Evolutionary conservation across 1,140 invertebrate genomes (phyloP).

Genomic region (Zeugodacus cucurbitae): DNA sequence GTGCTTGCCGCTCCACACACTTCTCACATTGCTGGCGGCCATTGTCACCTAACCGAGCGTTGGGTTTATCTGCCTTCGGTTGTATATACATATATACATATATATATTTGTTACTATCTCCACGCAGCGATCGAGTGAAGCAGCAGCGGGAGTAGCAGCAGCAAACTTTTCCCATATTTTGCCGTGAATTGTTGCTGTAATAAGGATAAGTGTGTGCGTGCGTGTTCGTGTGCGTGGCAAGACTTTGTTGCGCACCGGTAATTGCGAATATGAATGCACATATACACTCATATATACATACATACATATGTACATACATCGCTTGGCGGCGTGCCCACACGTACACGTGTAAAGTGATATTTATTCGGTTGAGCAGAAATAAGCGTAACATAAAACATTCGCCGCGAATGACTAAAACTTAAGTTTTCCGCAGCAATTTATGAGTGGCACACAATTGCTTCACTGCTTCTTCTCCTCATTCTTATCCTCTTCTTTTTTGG

Average conservation of each 20-base stretch:
- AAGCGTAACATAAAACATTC: not conserved
- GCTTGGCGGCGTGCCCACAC: not conserved
- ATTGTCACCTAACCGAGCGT: not conserved
- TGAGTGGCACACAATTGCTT: not conserved
- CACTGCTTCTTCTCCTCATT: not conserved
- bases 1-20: not conserved
- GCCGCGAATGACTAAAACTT: conserved; percentile 13
- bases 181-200: not conserved
- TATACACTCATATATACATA: not conserved
- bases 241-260: not conserved
- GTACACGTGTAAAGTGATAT: not conserved
- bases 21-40: not conserved
- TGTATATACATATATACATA: not conserved
- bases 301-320: not conserved
- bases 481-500: not conserved
- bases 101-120: not conserved
- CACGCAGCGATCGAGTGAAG: not conserved
- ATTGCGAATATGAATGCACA: not conserved
- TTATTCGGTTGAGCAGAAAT: not conserved
- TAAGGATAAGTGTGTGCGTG: conserved; percentile 6
- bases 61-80: not conserved
- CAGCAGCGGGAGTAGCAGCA: too few relatives aligned
- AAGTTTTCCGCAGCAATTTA: conserved; percentile 14
- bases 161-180: conserved; percentile 13
- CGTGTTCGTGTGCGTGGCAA: not conserved